phyloP scores from a whole-genome alignment of 2,113 vertebrate genomes.

The Dascyllus trimaculatus region DNA sequence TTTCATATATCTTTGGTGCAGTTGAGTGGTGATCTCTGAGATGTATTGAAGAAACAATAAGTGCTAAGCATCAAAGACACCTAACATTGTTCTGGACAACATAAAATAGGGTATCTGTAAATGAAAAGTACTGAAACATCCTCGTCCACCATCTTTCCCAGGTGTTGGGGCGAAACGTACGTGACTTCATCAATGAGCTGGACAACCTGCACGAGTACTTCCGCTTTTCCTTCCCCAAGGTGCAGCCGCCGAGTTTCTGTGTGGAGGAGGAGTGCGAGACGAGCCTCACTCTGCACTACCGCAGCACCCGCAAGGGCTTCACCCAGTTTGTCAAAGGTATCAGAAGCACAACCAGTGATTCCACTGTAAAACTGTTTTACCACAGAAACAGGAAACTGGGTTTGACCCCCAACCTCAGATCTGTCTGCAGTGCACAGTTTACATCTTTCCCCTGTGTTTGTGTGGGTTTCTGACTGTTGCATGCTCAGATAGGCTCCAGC shows the following conservation, averaged over 20 bases:
- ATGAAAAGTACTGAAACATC: no score
- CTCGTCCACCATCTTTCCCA: constrained; percentile 8
- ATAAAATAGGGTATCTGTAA: no score
- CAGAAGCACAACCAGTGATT: neutral
- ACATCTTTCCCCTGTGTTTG: neutral
- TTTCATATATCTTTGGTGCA: no score
- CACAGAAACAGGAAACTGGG: no score
- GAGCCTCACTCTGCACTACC: constrained; percentile 83
- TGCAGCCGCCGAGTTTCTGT: constrained; percentile 85
- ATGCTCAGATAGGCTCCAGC: neutral
- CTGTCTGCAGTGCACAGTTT: neutral
- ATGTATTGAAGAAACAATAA: no score
- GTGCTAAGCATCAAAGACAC: no score
- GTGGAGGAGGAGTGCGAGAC: constrained; percentile 86
- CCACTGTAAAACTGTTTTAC: no score
- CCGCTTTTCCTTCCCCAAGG: constrained; percentile 86
- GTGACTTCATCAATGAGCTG: constrained; percentile 86
- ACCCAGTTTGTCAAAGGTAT: constrained; percentile 86
- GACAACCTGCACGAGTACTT: constrained; percentile 87
- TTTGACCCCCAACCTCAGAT: constrained; percentile 18
- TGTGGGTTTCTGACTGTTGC: neutral
- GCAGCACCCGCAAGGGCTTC: constrained; percentile 85
- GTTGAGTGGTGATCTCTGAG: no score
- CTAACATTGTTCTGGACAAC: no score
- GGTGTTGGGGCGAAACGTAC: constrained; percentile 83